These are phyloP conservation scores for Glandiceps talaboti DNA, from an alignment of 53 echinoderm and acorn worm genomes.

Conservation along the genomic window DNA sequence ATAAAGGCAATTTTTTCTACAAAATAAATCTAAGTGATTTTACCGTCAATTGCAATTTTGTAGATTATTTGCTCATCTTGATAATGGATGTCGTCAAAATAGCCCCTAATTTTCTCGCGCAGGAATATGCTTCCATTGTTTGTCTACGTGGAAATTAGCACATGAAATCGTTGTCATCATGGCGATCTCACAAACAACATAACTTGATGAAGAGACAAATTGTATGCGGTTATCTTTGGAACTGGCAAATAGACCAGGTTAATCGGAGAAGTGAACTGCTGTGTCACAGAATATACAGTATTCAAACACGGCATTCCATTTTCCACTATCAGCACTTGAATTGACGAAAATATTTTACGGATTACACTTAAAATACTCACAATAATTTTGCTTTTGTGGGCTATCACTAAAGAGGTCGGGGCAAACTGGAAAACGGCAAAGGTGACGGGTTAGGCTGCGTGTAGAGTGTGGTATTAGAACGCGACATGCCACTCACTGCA, in stretches of 20 bases:
- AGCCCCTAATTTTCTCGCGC: background rate
- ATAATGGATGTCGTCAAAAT: background rate
- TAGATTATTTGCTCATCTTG: background rate
- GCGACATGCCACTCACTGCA: background rate
- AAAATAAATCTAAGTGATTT: background rate
- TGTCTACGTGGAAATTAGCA: background rate
- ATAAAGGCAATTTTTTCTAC: background rate
- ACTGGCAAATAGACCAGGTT: background rate
- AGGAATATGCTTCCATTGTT: background rate
- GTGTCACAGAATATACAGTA: no score
- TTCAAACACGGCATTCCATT: no score
- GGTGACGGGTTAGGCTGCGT: background rate
- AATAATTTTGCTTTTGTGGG: background rate
- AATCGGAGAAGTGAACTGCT: background rate
- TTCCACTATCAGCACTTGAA: no score
- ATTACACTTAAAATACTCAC: no score
- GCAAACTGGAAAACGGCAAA: background rate
- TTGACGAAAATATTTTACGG: no score
- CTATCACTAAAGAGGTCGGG: background rate
- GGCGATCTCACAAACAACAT: background rate
- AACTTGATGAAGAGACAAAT: background rate
- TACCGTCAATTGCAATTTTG: background rate
- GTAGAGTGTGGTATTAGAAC: background rate
- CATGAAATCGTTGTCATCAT: background rate
- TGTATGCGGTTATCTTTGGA: background rate